Evolutionary conservation across 2,113 vertebrate species (phyloP).

Genomic region (Donacobius atricapilla): DNA sequence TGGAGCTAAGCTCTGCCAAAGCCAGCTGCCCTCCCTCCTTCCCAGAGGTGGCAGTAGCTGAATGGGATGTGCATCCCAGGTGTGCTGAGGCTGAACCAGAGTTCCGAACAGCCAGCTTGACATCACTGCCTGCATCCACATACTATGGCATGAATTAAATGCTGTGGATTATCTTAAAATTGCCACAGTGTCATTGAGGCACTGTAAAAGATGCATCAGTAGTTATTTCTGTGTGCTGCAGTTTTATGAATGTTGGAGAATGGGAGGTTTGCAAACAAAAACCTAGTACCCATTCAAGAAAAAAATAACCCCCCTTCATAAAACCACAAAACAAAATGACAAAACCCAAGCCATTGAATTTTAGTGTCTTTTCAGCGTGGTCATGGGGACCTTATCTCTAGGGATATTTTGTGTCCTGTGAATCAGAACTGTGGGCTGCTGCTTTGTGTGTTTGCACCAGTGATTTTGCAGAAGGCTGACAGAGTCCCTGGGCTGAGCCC

Average conservation of each 20-base stretch:
- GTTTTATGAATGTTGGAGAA: fast-evolving
- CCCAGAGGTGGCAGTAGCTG: neutral
- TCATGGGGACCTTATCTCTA: fast-evolving
- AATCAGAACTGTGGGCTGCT: neutral
- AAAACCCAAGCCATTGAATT: neutral
- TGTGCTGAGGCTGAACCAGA: neutral
- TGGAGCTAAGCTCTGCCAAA: neutral
- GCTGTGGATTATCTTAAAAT: neutral
- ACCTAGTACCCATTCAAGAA: neutral
- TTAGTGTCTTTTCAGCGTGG: neutral
- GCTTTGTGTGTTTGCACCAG: neutral
- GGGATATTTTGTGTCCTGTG: neutral
- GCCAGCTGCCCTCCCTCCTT: neutral
- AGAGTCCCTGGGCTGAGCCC: constrained; percentile 45
- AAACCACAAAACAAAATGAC: neutral
- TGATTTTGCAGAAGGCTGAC: constrained; percentile 61
- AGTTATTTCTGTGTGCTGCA: neutral
- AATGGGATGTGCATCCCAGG: no score
- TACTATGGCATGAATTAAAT: fast-evolving
- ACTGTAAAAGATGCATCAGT: neutral
- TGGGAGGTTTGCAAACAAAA: neutral
- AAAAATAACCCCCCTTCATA: neutral
- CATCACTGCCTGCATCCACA: neutral
- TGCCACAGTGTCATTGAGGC: neutral
- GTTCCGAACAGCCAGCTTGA: neutral